A percentile compares a stretch with the other conserved stretches of the same genome.
These are phyloP conservation scores for Hirudinaria manillensis DNA, from an alignment of 2,888 invertebrate species.

Conservation along the genomic window DNA sequence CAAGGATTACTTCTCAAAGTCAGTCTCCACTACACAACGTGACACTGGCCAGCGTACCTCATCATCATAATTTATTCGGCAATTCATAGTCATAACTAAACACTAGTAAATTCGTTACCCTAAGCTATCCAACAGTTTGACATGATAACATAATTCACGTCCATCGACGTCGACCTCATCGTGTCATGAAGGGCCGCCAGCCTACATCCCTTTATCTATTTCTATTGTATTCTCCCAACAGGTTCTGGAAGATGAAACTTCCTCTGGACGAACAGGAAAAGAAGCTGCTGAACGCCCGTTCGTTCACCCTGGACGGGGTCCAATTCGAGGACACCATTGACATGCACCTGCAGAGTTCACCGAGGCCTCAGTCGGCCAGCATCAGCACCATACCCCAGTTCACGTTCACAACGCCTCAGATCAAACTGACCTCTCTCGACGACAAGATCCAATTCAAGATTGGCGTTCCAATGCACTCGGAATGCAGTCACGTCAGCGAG, in stretches of 20 bases:
- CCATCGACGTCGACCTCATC: too few relatives aligned
- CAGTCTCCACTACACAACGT: not conserved
- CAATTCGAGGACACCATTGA: slow-evolving; percentile 32
- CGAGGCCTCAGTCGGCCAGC: slow-evolving; percentile 25
- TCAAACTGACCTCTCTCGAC: slow-evolving; percentile 20
- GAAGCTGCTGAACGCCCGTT: slow-evolving; percentile 18
- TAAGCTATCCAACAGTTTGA: too few relatives aligned
- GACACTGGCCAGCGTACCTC: too few relatives aligned
- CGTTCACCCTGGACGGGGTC: slow-evolving; percentile 28
- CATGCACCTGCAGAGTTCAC: not conserved
- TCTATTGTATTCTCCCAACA: not conserved
- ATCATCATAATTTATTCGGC: too few relatives aligned
- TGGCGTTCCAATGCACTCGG: not conserved
- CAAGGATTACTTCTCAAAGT: slow-evolving; percentile 47
- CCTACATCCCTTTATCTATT: too few relatives aligned
- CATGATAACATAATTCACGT: too few relatives aligned
- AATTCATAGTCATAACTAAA: too few relatives aligned
- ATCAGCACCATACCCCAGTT: slow-evolving; percentile 20
- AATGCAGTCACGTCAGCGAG: not conserved
- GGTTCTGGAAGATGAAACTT: slow-evolving; percentile 35
- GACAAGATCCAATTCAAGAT: slow-evolving; percentile 10
- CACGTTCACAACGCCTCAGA: not conserved
- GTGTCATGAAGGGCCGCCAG: too few relatives aligned
- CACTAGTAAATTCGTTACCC: too few relatives aligned
- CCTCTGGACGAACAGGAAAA: slow-evolving; percentile 31